Conservation (phyloP, 2,113 vertebrate genomes). For the Zeus faber region DNA sequence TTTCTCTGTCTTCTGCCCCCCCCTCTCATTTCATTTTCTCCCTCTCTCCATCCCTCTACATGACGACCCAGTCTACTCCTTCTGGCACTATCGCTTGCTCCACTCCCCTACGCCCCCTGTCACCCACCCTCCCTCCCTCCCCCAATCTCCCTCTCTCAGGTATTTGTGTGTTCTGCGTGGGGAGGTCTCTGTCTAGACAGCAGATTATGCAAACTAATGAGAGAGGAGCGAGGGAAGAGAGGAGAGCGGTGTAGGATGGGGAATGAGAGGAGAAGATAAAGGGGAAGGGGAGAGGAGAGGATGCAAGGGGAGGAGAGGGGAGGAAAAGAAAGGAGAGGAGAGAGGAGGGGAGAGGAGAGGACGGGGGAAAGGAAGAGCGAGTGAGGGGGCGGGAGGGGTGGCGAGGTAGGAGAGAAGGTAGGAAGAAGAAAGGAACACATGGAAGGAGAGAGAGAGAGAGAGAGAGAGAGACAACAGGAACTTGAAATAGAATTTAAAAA, state of each 20-base stretch:
- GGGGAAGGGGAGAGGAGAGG: not conserved
- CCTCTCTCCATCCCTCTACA: conserved; percentile 11
- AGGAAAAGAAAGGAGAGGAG: not conserved
- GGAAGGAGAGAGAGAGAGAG: not conserved
- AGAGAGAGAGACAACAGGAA: no score
- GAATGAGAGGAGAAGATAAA: not conserved
- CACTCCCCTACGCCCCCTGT: not conserved
- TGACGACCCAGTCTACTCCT: no score
- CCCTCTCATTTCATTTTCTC: conserved; percentile 12
- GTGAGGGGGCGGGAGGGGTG: not conserved
- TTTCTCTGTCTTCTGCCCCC: not conserved
- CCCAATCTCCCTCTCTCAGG: conserved; percentile 39
- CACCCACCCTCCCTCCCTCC: not conserved
- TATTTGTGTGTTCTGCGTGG: conserved; percentile 47
- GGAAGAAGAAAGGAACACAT: not conserved
- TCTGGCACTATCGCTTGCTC: no score
- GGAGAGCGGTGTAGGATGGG: conserved; percentile 19
- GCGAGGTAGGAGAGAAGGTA: not conserved
- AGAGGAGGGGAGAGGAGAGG: not conserved
- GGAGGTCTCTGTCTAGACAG: conserved; percentile 67
- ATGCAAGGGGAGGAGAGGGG: not conserved
- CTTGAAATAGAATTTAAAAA: no score
- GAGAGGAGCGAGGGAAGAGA: conserved; percentile 6
- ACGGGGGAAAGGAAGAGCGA: not conserved
- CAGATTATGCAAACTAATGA: conserved; percentile 65